These are phyloP conservation scores for Hololepta plana DNA, from an alignment of 2,888 invertebrate genomes.

Conservation along the genomic window DNA sequence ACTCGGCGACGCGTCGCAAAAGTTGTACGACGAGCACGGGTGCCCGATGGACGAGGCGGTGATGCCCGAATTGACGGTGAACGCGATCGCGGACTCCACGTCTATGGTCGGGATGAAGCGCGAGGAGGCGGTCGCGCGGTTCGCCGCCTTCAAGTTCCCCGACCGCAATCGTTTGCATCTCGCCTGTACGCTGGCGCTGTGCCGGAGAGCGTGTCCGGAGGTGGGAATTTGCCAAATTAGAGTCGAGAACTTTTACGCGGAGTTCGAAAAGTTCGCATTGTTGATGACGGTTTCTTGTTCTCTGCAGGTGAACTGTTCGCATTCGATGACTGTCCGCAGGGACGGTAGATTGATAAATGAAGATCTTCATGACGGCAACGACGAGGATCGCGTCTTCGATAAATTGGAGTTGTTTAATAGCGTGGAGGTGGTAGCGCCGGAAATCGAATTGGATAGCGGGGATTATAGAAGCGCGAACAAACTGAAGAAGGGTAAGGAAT, in stretches of 20 bases:
- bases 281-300: too few species aligned
- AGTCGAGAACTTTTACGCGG: too few species aligned
- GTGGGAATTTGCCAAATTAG: slow-evolving; percentile 22
- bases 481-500: too few species aligned
- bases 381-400: slow-evolving; percentile 40
- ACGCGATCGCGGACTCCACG: background rate
- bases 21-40: slow-evolving; percentile 52
- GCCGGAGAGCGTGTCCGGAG: slow-evolving; percentile 48
- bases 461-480: too few species aligned
- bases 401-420: slow-evolving; percentile 62
- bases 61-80: slow-evolving; percentile 31
- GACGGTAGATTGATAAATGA: too few species aligned
- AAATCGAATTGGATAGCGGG: slow-evolving; percentile 53
- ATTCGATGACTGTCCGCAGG: background rate
- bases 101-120: slow-evolving; percentile 23
- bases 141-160: slow-evolving; percentile 70
- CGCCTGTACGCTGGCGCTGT: slow-evolving; percentile 60
- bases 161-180: slow-evolving; percentile 60
- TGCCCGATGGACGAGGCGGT: slow-evolving; percentile 54
- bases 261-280: background rate
- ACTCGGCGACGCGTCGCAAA: slow-evolving; percentile 54
- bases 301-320: slow-evolving; percentile 6
- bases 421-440: slow-evolving; percentile 60
- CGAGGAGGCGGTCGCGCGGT: slow-evolving; percentile 36
- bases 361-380: too few species aligned